Evolutionary conservation across 2,113 vertebrate species (phyloP).

Genomic region (Heptranchias perlo): DNA sequence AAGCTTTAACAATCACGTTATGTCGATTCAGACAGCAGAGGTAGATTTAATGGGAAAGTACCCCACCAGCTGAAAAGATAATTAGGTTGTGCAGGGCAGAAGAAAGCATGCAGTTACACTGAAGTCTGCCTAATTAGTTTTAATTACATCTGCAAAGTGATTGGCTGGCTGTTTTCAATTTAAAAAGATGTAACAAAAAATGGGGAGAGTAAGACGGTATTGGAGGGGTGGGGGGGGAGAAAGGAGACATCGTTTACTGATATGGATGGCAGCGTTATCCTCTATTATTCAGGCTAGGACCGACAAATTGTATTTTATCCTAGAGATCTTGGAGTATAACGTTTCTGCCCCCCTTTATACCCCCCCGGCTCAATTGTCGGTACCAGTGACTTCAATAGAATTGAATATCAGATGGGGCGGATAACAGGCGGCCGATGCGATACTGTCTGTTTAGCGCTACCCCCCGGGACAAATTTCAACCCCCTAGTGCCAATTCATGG

Average conservation of each 20-base stretch:
- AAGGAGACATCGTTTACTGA: not conserved
- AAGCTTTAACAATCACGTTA: not conserved
- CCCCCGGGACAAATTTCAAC: not conserved
- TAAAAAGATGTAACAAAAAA: not conserved
- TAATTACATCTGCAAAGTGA: conserved; percentile 1
- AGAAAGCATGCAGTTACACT: not conserved
- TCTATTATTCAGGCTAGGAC: not conserved
- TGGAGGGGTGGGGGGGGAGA: not conserved
- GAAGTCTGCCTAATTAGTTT: conserved; percentile 33
- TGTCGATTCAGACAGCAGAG: conserved; percentile 12
- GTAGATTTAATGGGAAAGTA: conserved; percentile 35
- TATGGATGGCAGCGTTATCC: not conserved
- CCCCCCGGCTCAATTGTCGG: not conserved
- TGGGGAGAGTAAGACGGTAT: not conserved
- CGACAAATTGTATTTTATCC: not conserved
- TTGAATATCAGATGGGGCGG: not conserved
- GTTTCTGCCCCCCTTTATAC: not conserved
- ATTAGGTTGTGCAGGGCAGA: not conserved
- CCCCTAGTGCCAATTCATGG: not conserved
- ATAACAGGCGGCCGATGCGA: not conserved
- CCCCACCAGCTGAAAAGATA: conserved; percentile 26
- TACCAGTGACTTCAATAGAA: not conserved
- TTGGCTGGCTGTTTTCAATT: conserved; percentile 3
- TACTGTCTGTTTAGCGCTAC: not conserved
- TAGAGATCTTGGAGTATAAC: not conserved